phyloP scores from a whole-genome alignment of 2,888 invertebrate genomes.

The Parelbella ahira region DNA sequence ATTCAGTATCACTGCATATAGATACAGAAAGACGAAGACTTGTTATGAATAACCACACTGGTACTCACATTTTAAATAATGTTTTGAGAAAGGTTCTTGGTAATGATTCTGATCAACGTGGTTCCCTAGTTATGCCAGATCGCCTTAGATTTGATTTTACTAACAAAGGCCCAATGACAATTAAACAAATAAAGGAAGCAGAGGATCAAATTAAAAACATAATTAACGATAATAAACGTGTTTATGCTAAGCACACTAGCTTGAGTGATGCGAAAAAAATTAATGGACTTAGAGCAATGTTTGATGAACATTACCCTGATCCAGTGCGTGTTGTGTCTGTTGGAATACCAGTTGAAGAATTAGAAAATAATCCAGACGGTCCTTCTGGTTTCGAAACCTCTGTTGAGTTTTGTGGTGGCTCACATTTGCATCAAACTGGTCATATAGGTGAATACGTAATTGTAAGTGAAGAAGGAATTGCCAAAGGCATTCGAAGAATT shows the following conservation, averaged over 20 bases:
- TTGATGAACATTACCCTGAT: conserved; percentile 99
- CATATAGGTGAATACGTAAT: conserved; percentile 98
- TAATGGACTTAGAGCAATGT: conserved; percentile 96
- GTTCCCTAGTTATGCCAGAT: conserved; percentile 98
- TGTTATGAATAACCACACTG: conserved; percentile 99
- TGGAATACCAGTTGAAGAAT: conserved; percentile 93
- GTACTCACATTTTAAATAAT: conserved; percentile 98
- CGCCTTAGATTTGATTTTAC: conserved; percentile 98
- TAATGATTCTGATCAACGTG: conserved; percentile 95
- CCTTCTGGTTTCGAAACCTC: conserved; percentile 91
- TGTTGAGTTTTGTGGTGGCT: conserved; percentile 99
- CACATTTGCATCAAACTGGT: conserved; percentile 94
- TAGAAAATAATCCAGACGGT: conserved; percentile 92
- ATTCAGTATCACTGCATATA: conserved; percentile 88
- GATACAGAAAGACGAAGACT: conserved; percentile 91
- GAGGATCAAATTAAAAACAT: conserved; percentile 90
- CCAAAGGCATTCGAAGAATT: conserved; percentile 98
- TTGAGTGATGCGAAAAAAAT: conserved; percentile 94
- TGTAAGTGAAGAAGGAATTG: conserved; percentile 98
- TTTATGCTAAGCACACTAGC: conserved; percentile 93
- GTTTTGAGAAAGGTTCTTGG: conserved; percentile 94
- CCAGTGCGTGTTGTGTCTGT: conserved; percentile 96
- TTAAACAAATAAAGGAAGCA: conserved; percentile 91
- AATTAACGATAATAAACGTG: conserved; percentile 86
- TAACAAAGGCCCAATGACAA: conserved; percentile 94